Evolutionary conservation across 2,888 invertebrate species (phyloP).

Genomic region (Philereme transversata): DNA sequence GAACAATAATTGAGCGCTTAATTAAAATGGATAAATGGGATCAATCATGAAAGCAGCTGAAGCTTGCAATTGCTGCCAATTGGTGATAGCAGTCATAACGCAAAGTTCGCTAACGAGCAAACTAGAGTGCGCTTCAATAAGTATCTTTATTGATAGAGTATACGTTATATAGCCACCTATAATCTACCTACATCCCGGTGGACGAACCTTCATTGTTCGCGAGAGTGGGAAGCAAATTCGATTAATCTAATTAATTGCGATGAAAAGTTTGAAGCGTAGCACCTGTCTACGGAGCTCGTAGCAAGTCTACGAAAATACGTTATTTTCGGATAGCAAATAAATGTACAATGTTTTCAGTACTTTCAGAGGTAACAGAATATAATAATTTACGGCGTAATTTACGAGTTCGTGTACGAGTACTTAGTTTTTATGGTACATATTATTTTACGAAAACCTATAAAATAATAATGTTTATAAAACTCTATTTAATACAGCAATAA

Average conservation of each 20-base stretch:
- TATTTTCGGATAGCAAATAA: no score
- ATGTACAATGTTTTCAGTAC: no score
- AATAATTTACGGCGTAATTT: no score
- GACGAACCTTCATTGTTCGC: neutral
- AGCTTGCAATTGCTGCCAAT: conserved; percentile 29
- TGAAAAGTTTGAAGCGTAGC: neutral
- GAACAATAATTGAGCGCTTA: conserved; percentile 4
- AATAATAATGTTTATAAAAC: no score
- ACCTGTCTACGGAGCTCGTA: no score
- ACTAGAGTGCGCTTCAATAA: conserved; percentile 40
- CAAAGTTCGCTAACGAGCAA: conserved; percentile 43
- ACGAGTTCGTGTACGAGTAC: no score
- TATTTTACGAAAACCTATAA: no score
- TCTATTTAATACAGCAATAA: no score
- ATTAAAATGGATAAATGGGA: conserved; percentile 16
- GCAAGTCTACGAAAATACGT: no score
- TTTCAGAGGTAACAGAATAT: no score
- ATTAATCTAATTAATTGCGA: neutral
- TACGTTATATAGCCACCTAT: conserved; percentile 19
- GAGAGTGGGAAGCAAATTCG: neutral
- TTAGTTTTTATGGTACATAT: no score
- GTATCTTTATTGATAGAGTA: conserved; percentile 39
- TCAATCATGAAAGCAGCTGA: conserved; percentile 21
- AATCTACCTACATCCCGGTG: neutral
- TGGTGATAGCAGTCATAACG: conserved; percentile 39